phyloP scores from a whole-genome alignment of 2,797 vertebrate genomes.

The Dermochelys coriacea region DNA sequence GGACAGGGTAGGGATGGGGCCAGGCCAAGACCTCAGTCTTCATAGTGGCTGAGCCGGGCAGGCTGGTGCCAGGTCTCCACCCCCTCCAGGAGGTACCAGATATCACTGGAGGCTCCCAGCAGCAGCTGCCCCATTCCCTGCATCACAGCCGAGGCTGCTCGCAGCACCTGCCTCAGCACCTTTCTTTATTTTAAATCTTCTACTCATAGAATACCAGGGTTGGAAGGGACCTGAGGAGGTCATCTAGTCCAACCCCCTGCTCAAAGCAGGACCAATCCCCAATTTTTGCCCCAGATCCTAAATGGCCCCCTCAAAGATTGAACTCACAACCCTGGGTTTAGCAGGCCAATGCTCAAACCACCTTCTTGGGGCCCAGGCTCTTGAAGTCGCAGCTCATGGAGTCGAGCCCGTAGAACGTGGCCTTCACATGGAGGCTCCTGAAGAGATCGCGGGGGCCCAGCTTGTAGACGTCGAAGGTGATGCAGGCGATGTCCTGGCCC shows the following conservation, averaged over 20 bases:
- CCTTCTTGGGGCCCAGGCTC: constrained; percentile 92
- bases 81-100: constrained; percentile 87
- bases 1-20: background rate
- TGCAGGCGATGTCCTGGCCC: constrained; percentile 90
- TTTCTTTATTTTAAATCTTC: no score
- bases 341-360: no score
- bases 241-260: no score
- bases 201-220: no score
- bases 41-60: constrained; percentile 54
- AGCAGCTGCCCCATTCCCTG: constrained; percentile 87
- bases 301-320: no score
- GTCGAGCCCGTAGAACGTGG: constrained; percentile 92
- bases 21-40: background rate
- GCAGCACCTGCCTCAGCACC: constrained; percentile 85
- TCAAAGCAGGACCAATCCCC: no score
- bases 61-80: constrained; percentile 83
- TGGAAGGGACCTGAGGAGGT: no score
- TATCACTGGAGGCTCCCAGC: constrained; percentile 84
- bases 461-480: constrained; percentile 92
- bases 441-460: constrained; percentile 89
- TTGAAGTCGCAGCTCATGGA: constrained; percentile 92
- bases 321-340: no score
- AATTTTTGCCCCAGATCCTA: no score
- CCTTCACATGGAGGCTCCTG: constrained; percentile 90
- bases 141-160: constrained; percentile 84